Base-by-base conservation (phyloP, 1,140 invertebrate genomes). In the Idris sp. region DNA sequence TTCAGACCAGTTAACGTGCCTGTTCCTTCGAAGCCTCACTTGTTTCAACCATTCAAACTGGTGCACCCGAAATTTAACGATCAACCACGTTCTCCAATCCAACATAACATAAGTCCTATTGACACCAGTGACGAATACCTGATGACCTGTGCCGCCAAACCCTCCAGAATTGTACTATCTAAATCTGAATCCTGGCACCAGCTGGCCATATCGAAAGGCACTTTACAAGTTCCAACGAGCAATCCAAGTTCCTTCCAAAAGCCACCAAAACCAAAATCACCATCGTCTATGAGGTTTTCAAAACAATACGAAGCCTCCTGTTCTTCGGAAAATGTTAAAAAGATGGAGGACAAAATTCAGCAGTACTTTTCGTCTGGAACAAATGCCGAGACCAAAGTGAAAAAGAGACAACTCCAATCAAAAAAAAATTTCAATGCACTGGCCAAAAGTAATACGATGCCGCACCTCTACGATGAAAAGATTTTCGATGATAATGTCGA, bases 161-260 rank as follows among this genome's bases (percentile, higher is more conserved):
- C 82, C 0, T 83, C 77, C 11, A 80, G 79, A 61, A 84, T 83
- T 18, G 88, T 89, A 0, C 80, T 94, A n/a, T 92, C 91, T 25
- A 93, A 94, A 81, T 93, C 93, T 1, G 93, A 93, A 82, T 94
- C 93, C 0, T 95, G 94, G 93, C 92, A 94, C 77, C 92, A 94
- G 68, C 31, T 88, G 2, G 86, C 85, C 0, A 8, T 86, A 6
- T 81, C 87, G 1, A 84, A 80, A 78, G 61, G 80, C 72, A 28
- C 69, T 59, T 46, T 84, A 4, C 75, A 78, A 41, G 62, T 79
- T 4, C 82, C 73, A 26, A 67, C 7, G 3, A 13, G 10, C 0
- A 38, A 38, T 78, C 7, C 88, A 84, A 48, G 82, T 85, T 43
- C 74, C 6, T 86, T 89, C 5, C 79, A 77, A 1, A 85, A 87